Base-by-base conservation (phyloP, 2,797 vertebrate genomes). In the Aplochiton taeniatus region DNA sequence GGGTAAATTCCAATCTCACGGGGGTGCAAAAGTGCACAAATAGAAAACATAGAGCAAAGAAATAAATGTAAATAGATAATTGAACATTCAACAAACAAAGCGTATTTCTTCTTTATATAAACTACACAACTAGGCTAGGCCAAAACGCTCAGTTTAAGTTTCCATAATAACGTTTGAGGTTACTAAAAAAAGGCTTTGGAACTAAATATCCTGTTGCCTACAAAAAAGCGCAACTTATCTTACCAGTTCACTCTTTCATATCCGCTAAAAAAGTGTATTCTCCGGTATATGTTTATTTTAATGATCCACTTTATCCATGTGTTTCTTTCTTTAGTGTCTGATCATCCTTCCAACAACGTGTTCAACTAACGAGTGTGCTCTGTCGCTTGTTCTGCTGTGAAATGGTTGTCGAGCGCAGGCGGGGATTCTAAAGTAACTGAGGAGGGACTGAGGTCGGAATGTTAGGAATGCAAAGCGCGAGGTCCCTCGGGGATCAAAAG, bases 391-490 rank as follows among this genome's bases (percentile, higher is more conserved):
- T 62, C 60, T 12, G 51, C 80, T 84, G 78, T 83, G 85, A 85
- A 89, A 74, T 86, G 88, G 83, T 70, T 82, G 79, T 68, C 73
- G 78, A 75, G 83, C 84, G 43, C 79, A 81, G 82, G 85, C 85
- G 77, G 87, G 78, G 88, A 87, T 91, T 92, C 93, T 93, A 92
- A 31, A 92, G 88, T 88, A 88, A 91, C 91, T 81, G 90, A 88
- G 87, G 90, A 88, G 90, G 84, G 89, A 92, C 86, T 76, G 92
- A 90, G 89, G 80, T 85, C 85, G 94, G 94, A 95, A 97, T 96
- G 94, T 67, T 77, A 88, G 94, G 95, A 96, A 97, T 97, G 95
- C 85, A 79, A 93, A 92, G 92, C 94, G 93, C 93, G 92, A 93
- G 89, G 92, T 93, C 92, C 94, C 93, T 91, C 91, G 68, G 90